Evolutionary conservation across 2,113 vertebrate species (phyloP).

Genomic region (Gallinago jamesoni): DNA sequence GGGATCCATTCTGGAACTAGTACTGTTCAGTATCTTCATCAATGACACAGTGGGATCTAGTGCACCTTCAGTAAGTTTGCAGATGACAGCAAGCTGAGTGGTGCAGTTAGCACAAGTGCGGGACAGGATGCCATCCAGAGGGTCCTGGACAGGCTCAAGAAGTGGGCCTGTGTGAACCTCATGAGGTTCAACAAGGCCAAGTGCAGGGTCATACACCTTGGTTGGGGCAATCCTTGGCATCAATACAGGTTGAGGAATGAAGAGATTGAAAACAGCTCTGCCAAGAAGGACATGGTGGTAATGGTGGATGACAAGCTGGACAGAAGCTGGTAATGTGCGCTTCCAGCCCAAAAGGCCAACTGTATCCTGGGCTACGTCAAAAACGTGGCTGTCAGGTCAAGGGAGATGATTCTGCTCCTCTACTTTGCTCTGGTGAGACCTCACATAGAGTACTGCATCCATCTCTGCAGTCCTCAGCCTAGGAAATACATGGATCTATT

Average conservation of each 20-base stretch:
- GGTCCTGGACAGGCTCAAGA: not conserved
- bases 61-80: not conserved
- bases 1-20: not conserved
- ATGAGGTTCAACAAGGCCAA: not conserved
- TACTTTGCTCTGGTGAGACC: not conserved
- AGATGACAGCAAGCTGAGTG: not conserved
- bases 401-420: not conserved
- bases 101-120: not conserved
- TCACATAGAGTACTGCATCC: not conserved
- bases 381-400: not conserved
- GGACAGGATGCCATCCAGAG: not conserved
- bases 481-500: not conserved
- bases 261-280: not conserved
- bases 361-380: not conserved
- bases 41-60: not conserved
- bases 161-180: not conserved
- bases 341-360: not conserved
- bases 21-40: not conserved
- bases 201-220: not conserved
- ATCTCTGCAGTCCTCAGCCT: not conserved
- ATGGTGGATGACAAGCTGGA: not conserved
- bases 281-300: not conserved
- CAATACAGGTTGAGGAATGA: not conserved
- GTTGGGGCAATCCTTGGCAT: not conserved
- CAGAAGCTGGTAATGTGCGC: not conserved